Evolutionary conservation across 2,888 invertebrate genomes (phyloP), one percentile per base, ranked within the genome.

Genomic region (Brenthis ino): DNA sequence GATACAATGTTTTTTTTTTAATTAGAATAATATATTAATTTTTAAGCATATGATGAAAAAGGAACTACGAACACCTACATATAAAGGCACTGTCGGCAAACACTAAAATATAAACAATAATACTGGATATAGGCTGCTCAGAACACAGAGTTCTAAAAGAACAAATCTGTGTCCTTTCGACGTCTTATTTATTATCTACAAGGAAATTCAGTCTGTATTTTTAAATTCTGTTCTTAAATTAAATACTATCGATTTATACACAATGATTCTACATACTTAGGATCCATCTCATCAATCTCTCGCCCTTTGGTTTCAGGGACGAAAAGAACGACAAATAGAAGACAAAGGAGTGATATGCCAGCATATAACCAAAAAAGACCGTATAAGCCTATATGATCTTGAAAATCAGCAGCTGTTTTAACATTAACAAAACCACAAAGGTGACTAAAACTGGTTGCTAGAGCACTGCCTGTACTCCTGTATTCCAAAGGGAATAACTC

Each of bases 301-400:
- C 96, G 95, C 2, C 98, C 98, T 84, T 97, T 98, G 8, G 98
- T 98, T 89, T 98, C 98, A 1, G 98, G 98, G 4, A 98, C 96
- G 80, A 95, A 96, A 73, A 96, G 94, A 14, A 96, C 95, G 1
- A 98, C 96, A 87, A 98, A 98, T 75, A 97, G 94, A 12, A 97
- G 93, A 68, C 97, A 96, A 68, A 96, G 92, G 0, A 97, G 95
- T 3, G 97, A 96, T 74, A 97, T 95, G 1, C 95, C 95, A 0
- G 97, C 96, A 83, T 98, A 98, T 77, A 98, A 89, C 96, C 97
- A 97, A 84, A 98, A 98, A 1, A 97, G 95, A 11, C 97, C 97
- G 83, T 96, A 95, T 24, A 97, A 84, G 0, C 96, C 96, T 70
- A 97, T 93, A 69, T 94, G 88, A 82, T 95, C 91, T 76, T 96